Base-by-base conservation (phyloP, 2,113 vertebrate genomes). In the Bos indicus region DNA sequence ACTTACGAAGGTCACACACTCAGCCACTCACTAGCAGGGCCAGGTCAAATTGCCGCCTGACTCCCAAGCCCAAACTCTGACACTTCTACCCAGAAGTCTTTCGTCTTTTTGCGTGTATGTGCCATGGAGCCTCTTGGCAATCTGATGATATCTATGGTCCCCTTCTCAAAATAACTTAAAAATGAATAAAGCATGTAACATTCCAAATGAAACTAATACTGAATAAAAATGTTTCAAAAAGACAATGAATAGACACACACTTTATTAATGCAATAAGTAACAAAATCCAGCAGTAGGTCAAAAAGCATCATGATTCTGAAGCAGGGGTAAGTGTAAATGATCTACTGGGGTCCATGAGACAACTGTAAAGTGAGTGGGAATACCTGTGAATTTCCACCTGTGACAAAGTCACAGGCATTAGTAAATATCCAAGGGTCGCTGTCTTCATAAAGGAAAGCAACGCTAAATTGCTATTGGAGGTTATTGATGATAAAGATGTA, bases 211-310 rank as follows among this genome's bases (percentile, higher is more conserved):
- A 95, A 85, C 2, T 1, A 7, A 81, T n/a, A 82, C 28, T 40
- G n/a, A 57, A 88, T 33, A 28, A 67, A 96, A 91, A 80, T 9
- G 36, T 93, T 96, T 80, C n/a, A 77, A 96, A 90, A 90, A 96
- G 64, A 51, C 14, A 59, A 94, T 14, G n/a, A 64, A n/a, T 57
- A 67, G 7, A 51, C 0, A 10, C 30, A 71, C 7, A 17, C 28
- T 28, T 91, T 59, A 95, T 19, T 60, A 43, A 60, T 59, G 15
- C 11, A 48, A 23, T 1, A 26, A 89, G 81, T 25, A 71, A 64
- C 48, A 40, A 89, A 84, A 30, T 5, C 60, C 40, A 33, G 40
- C 6, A 7, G 71, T 19, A 21, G 51, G 88, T n/a, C 13, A 16
- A n/a, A 48, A 23, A 88, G 36, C 5, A 54, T n/a, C 15, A 14